A percentile compares a stretch with the other conserved stretches of the same genome.
phyloP scores from a whole-genome alignment of 2,797 vertebrate species.

The Enteromius thamalakanensis region DNA sequence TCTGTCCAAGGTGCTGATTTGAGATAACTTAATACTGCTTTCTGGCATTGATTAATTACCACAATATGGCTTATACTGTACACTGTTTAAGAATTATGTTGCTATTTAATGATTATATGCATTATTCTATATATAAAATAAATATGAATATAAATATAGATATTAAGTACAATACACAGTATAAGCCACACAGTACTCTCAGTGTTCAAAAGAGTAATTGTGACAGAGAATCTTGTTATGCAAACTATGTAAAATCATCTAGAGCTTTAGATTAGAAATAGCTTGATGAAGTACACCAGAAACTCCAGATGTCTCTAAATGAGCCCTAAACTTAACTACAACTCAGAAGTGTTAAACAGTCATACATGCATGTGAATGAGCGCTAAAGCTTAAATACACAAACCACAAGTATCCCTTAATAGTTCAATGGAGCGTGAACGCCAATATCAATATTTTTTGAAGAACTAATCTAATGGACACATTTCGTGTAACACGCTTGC shows the following conservation, averaged over 20 bases:
- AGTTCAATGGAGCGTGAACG: slow-evolving; percentile 15
- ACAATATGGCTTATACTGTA: background rate
- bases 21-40: slow-evolving; percentile 29
- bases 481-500: slow-evolving; percentile 47
- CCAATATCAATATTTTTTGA: slow-evolving; percentile 32
- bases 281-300: slow-evolving; percentile 9
- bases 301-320: slow-evolving; percentile 16
- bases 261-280: background rate
- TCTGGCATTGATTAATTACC: slow-evolving; percentile 7
- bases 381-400: slow-evolving; percentile 28
- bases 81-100: background rate
- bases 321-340: slow-evolving; percentile 6
- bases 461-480: slow-evolving; percentile 28
- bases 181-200: background rate
- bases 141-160: too few relatives aligned
- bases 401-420: slow-evolving; percentile 20
- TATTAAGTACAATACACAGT: background rate
- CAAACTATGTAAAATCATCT: background rate
- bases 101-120: background rate
- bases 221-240: background rate
- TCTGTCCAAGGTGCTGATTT: slow-evolving; percentile 72
- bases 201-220: background rate
- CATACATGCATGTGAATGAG: slow-evolving; percentile 16
- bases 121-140: background rate
- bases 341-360: slow-evolving; percentile 4